Percentiles rank a stretch among this genome's conserved stretches.
phyloP scores from a whole-genome alignment of 2,797 vertebrate species.

The Malurus splendens region DNA sequence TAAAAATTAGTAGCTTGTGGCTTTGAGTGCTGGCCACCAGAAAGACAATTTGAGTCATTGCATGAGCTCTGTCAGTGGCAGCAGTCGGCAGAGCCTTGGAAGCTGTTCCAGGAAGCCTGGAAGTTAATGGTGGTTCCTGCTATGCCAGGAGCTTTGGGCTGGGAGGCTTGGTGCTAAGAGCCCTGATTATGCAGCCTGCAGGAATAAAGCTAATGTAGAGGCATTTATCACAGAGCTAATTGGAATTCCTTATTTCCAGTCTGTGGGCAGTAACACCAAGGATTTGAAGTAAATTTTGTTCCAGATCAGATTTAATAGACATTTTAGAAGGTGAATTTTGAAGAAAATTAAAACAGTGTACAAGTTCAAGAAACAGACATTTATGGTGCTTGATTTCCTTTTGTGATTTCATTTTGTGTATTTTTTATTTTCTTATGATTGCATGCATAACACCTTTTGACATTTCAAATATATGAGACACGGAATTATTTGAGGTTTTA shows the following conservation, averaged over 20 bases:
- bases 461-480: neutral
- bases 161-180: neutral
- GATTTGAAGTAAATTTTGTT: neutral
- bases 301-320: neutral
- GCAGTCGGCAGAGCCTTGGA: neutral
- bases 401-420: neutral
- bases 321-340: neutral
- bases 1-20: neutral
- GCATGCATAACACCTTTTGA: rapidly evolving
- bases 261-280: neutral
- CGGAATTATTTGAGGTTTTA: neutral
- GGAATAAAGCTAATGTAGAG: neutral
- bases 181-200: neutral
- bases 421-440: neutral
- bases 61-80: neutral
- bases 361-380: neutral
- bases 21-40: neutral
- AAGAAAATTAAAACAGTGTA: neutral
- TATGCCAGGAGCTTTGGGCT: neutral
- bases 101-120: neutral
- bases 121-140: neutral
- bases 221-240: neutral
- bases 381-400: neutral
- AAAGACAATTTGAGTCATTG: neutral
- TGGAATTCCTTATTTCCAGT: neutral